Percentiles rank a stretch among this genome's conserved stretches.
phyloP scores from a whole-genome alignment of 2,888 invertebrate genomes.

The Ornithoptera priamus region DNA sequence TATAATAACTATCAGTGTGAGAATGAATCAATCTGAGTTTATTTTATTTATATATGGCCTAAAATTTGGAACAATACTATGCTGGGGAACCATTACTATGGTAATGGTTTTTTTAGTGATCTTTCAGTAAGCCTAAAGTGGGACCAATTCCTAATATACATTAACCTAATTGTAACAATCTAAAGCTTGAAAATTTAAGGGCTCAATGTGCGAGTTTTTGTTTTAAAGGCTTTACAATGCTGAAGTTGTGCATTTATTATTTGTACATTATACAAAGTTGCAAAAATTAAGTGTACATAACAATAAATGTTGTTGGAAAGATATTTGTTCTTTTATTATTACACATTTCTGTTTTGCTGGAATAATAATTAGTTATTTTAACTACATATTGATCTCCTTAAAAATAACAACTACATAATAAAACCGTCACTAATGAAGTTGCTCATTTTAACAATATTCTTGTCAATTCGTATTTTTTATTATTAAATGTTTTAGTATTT shows the following conservation, averaged over 20 bases:
- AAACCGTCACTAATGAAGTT: too few species aligned
- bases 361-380: too few species aligned
- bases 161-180: constrained; percentile 46
- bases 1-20: neutral
- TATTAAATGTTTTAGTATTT: too few species aligned
- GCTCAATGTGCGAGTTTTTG: constrained; percentile 44
- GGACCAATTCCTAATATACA: constrained; percentile 66
- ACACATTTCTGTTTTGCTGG: neutral
- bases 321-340: constrained; percentile 19
- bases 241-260: constrained; percentile 80
- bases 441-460: too few species aligned
- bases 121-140: constrained; percentile 55
- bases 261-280: constrained; percentile 74
- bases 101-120: constrained; percentile 36
- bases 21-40: constrained; percentile 1
- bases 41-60: neutral
- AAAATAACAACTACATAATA: too few species aligned
- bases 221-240: constrained; percentile 66
- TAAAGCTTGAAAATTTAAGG: constrained; percentile 26
- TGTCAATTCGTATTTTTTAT: too few species aligned
- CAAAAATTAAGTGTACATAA: constrained; percentile 72
- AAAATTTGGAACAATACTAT: constrained; percentile 8
- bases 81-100: constrained; percentile 1
- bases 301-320: constrained; percentile 74
- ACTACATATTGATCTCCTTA: too few species aligned